These are phyloP conservation scores for Steromphala cineraria DNA, from an alignment of 2,888 invertebrate genomes.

Conservation along the genomic window DNA sequence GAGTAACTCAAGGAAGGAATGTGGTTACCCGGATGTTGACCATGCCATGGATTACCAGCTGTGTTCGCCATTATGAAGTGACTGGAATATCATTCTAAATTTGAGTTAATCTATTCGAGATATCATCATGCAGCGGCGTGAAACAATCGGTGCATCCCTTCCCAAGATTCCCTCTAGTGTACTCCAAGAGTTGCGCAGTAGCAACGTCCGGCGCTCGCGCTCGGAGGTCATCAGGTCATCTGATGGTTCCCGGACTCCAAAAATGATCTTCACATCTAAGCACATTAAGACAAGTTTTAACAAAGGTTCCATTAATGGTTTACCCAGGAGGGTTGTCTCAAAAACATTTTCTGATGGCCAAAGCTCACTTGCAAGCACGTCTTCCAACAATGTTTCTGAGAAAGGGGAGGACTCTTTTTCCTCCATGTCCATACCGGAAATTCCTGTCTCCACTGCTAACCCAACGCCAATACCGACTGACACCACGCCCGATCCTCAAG, in stretches of 20 bases:
- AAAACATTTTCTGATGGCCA: neutral
- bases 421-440: neutral
- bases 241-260: neutral
- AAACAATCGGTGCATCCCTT: neutral
- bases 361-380: neutral
- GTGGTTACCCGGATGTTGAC: too few species aligned
- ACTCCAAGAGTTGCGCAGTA: neutral
- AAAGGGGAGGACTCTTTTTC: neutral
- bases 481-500: neutral
- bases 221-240: neutral
- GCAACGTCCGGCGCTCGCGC: neutral
- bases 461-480: neutral
- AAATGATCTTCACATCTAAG: neutral
- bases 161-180: neutral
- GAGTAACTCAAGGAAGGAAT: too few species aligned
- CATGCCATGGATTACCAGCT: too few species aligned
- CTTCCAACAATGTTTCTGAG: neutral
- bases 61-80: too few species aligned
- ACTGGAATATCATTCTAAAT: too few species aligned
- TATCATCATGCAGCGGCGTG: neutral
- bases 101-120: too few species aligned
- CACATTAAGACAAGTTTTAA: neutral
- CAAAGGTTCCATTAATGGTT: neutral
- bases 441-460: neutral
- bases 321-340: neutral